phyloP scores from a whole-genome alignment of 2,797 vertebrate species.

The Morelia viridis region DNA sequence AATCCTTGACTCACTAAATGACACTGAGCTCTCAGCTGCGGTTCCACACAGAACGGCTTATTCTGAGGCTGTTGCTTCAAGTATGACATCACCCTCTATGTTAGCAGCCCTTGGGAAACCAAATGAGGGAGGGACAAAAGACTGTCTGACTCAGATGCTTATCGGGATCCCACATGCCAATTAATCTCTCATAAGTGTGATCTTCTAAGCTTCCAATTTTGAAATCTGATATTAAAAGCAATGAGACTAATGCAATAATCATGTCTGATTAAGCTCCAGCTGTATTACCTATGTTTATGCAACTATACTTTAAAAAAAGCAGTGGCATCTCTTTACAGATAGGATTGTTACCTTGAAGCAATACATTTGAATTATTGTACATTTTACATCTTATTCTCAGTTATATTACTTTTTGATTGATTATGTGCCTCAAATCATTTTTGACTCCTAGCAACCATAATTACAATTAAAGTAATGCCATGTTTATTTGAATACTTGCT shows the following conservation, averaged over 20 bases:
- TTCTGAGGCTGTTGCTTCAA: conserved; percentile 48
- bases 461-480: background rate
- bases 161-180: conserved; percentile 57
- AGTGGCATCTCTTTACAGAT: background rate
- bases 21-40: conserved; percentile 26
- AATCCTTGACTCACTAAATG: conserved; percentile 38
- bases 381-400: background rate
- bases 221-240: conserved; percentile 2
- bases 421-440: background rate
- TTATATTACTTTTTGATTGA: background rate
- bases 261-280: background rate
- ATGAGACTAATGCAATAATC: background rate
- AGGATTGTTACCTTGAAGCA: background rate
- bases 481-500: background rate
- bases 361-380: background rate
- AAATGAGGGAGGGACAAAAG: conserved; percentile 61
- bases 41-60: conserved; percentile 58
- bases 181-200: conserved; percentile 51
- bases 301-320: background rate
- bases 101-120: conserved; percentile 58
- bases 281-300: background rate
- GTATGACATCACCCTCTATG: conserved; percentile 60
- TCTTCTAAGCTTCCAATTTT: conserved; percentile 34
- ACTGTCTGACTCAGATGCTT: conserved; percentile 55
- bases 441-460: background rate